Percentiles rank a stretch among this genome's conserved stretches.
Conservation (phyloP, 2,888 invertebrate species). For the Tineola bisselliella region DNA sequence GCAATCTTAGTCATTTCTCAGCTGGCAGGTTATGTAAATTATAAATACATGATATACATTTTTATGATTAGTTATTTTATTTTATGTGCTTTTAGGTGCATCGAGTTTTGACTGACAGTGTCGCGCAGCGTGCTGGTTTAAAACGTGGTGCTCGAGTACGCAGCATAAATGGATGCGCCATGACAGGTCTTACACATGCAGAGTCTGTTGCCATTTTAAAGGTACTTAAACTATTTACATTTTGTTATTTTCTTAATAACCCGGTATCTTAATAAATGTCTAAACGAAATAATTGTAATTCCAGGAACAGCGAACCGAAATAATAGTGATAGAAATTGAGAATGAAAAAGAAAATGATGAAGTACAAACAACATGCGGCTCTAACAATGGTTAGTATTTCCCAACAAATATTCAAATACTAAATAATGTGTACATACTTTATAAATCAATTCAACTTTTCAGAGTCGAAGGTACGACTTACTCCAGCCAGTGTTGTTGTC, state of each 20-base stretch:
- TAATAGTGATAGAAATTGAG: conserved; percentile 79
- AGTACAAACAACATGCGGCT: conserved; percentile 41
- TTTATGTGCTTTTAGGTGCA: conserved; percentile 71
- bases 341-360: conserved; percentile 52
- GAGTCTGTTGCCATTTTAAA: conserved; percentile 89
- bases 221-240: conserved; percentile 62
- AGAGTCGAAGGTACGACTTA: conserved; percentile 51
- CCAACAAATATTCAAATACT: not conserved
- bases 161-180: conserved; percentile 86
- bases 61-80: not conserved
- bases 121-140: conserved; percentile 88
- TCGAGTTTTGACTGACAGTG: conserved; percentile 85
- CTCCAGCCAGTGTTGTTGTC: conserved; percentile 16
- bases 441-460: conserved; percentile 17
- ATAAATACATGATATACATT: not conserved
- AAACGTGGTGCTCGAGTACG: conserved; percentile 88
- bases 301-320: conserved; percentile 81
- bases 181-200: conserved; percentile 85
- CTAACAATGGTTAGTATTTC: conserved; percentile 47
- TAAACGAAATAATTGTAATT: not conserved
- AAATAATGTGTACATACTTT: not conserved
- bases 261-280: not conserved
- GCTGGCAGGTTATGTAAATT: not conserved
- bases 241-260: not conserved
- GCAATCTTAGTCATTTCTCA: not conserved